Evolutionary conservation across 2,888 invertebrate species (phyloP).

Genomic region (Lissonota sp.): DNA sequence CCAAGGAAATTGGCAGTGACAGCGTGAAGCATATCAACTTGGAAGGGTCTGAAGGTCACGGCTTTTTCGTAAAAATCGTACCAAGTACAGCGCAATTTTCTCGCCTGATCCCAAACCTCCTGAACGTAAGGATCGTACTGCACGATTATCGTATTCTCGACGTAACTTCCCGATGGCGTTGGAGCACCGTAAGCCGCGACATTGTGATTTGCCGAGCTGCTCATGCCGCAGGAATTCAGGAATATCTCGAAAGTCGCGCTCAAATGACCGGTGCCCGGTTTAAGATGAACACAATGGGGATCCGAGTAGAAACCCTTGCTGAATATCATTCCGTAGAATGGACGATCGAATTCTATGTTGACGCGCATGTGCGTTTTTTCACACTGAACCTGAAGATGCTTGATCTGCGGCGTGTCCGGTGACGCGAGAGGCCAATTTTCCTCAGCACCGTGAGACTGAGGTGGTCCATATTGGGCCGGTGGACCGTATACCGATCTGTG

Average conservation of each 20-base stretch:
- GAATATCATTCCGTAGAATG: constrained; percentile 98
- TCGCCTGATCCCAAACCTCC: constrained; percentile 97
- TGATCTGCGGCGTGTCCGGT: constrained; percentile 96
- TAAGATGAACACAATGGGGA: constrained; percentile 95
- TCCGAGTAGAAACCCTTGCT: constrained; percentile 97
- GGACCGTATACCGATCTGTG: constrained; percentile 91
- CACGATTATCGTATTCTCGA: constrained; percentile 97
- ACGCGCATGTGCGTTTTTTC: constrained; percentile 98
- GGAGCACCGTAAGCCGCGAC: constrained; percentile 93
- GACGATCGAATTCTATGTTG: constrained; percentile 97
- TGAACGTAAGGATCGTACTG: constrained; percentile 98
- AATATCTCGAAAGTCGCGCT: constrained; percentile 97
- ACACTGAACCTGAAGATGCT: constrained; percentile 96
- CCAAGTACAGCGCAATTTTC: constrained; percentile 97
- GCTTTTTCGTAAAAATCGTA: constrained; percentile 98
- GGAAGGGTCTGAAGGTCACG: constrained; percentile 97
- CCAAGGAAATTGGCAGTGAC: constrained; percentile 98
- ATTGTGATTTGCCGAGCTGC: constrained; percentile 95
- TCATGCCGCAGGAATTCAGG: constrained; percentile 97
- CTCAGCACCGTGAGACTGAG: constrained; percentile 86
- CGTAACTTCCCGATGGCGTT: constrained; percentile 96
- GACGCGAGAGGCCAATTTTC: constrained; percentile 96
- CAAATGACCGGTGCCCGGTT: constrained; percentile 95
- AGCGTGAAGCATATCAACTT: constrained; percentile 97
- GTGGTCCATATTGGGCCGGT: constrained; percentile 84